These are phyloP conservation scores for Calvadosia cruxmelitensis DNA, from an alignment of 30 jellyfish, hydroid and myxozoan species.

Conservation along the genomic window DNA sequence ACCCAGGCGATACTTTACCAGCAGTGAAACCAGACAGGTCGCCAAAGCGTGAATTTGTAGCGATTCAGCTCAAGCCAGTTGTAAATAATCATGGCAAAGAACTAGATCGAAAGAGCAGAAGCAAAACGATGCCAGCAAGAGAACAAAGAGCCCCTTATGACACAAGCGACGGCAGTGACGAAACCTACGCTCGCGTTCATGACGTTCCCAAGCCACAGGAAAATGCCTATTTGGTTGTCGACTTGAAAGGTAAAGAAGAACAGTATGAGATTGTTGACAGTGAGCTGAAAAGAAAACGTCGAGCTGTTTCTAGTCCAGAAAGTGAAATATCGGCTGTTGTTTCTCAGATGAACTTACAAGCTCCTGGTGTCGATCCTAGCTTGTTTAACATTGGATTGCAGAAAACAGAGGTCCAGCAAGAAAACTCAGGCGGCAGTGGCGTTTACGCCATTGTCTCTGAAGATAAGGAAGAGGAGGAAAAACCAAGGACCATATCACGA, in stretches of 20 bases:
- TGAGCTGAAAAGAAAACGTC: slow-evolving; percentile 5
- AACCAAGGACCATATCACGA: not conserved
- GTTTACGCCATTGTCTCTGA: slow-evolving; percentile 41
- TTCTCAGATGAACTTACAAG: slow-evolving; percentile 1
- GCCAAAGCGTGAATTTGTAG: too few relatives aligned
- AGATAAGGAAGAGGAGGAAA: not conserved
- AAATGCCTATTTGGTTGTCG: slow-evolving; percentile 48
- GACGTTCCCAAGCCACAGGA: slow-evolving; percentile 27
- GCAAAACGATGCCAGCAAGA: slow-evolving; percentile 2
- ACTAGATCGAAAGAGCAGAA: not conserved
- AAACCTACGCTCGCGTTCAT: slow-evolving; percentile 26
- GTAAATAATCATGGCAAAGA: not conserved
- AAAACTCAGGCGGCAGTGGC: slow-evolving; percentile 58
- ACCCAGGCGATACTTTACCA: not conserved
- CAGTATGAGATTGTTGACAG: slow-evolving; percentile 39
- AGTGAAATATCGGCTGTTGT: not conserved
- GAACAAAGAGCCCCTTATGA: not conserved
- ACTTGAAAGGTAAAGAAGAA: slow-evolving; percentile 16
- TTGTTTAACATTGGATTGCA: slow-evolving; percentile 8
- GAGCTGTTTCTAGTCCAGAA: not conserved
- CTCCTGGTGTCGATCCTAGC: not conserved
- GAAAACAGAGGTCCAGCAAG: slow-evolving; percentile 22
- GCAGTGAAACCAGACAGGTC: too few relatives aligned
- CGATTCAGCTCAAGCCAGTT: too few relatives aligned
- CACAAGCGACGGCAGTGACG: slow-evolving; percentile 26